Evolutionary conservation across 2,888 invertebrate species (phyloP), one percentile per base, ranked within the genome.

Genomic region (Prosapia bicincta): DNA sequence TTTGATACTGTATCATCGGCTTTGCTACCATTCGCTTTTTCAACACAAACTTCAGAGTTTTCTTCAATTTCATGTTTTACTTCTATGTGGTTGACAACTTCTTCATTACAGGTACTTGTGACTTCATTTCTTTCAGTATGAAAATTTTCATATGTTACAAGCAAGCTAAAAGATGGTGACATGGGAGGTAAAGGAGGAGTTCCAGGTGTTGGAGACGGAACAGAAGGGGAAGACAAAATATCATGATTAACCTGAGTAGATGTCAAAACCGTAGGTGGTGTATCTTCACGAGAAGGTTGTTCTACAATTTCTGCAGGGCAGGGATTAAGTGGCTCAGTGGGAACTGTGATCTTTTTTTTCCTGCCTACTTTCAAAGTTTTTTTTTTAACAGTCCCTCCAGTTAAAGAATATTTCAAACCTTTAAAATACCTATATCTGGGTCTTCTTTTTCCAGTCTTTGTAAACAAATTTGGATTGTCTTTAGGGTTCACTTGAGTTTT

Each of bases 361-460:
- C 65, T 74, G 3, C 65, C 69, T 32, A 71, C 13, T 38, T 71
- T 71, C 72, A 68, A 65, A 30, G 38, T 26, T 77, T 77, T 71
- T 78, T 78, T 26, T 30, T 70, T 66, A 28, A 69, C 74, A 69
- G 71, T 77, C 67, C 76, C 76, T 13, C 78, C 78, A 72, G 76
- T 79, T 26, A 81, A 79, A 5, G 81, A 80, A 70, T 82, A 81
- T 24, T 79, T 78, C 24, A 82, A 76, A 23, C 82, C 82, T 76
- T 78, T 78, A 65, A 77, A 82, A 32, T 80, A 54, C 54, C 54
- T 54, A 54, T 54, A 79, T 66, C 79, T 79, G 67, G 80, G 79
- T 20, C 79, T 75, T 54, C 79, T 76, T 72, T 80, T 80, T 5
- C 80, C 79, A 26, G 80, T 80, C 71, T 79, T 81, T n/a, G 79